Conservation (phyloP, 2,888 invertebrate species). For the Odontothrips loti region DNA sequence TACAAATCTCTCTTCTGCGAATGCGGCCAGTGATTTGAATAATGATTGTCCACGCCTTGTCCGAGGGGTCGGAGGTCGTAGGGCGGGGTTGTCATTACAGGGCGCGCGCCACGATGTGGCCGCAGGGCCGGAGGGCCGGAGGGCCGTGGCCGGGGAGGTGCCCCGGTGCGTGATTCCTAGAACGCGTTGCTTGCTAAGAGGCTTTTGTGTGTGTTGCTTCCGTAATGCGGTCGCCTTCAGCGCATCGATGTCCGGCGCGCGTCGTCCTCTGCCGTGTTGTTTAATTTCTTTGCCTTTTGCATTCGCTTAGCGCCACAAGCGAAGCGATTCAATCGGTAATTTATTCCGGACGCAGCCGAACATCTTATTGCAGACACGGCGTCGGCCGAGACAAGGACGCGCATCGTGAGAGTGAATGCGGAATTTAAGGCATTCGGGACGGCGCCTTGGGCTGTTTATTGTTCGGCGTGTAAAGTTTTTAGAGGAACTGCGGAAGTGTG, state of each 20-base stretch:
- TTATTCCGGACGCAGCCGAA: neutral
- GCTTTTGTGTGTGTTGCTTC: slow-evolving; percentile 18
- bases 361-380: neutral
- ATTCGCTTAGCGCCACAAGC: slow-evolving; percentile 19
- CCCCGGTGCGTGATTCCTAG: neutral
- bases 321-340: slow-evolving; percentile 25
- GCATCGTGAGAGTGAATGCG: no score
- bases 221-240: neutral
- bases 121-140: no score
- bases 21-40: no score
- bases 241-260: neutral
- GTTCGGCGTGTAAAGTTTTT: no score
- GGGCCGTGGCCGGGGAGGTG: neutral
- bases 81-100: neutral
- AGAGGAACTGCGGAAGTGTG: no score
- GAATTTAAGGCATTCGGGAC: no score
- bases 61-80: no score
- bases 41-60: no score
- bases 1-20: no score
- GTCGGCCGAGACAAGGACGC: no score
- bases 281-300: slow-evolving; percentile 23
- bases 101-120: neutral
- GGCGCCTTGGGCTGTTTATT: no score
- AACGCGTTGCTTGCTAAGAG: neutral
- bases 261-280: neutral